phyloP scores from a whole-genome alignment of 2,113 vertebrate genomes.

The Fukomys damarensis region DNA sequence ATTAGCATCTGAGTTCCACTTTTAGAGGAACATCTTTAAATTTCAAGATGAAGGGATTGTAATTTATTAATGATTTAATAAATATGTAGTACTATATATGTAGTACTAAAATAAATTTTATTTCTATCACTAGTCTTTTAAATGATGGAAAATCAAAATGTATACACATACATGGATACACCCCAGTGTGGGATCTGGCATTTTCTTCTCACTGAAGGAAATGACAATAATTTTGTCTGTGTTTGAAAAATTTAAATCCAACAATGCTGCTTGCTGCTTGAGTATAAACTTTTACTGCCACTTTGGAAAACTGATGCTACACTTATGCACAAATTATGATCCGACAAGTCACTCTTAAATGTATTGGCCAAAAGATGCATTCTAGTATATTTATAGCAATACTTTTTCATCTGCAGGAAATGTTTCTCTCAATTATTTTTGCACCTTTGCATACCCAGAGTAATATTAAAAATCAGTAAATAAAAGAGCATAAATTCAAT shows the following conservation, averaged over 20 bases:
- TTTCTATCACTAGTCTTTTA: not conserved
- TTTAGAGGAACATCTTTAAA: not conserved
- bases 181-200: not conserved
- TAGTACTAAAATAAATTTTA: not conserved
- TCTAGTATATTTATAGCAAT: not conserved
- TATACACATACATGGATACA: not conserved
- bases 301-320: not conserved
- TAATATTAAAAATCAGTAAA: not conserved
- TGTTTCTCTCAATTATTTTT: not conserved
- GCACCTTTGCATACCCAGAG: not conserved
- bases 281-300: not conserved
- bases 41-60: not conserved
- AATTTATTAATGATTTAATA: not conserved
- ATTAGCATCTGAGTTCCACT: not conserved
- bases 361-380: not conserved
- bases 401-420: not conserved
- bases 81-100: too few relatives aligned
- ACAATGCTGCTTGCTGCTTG: not conserved
- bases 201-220: constrained; percentile 28
- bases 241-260: not conserved
- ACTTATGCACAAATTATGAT: not conserved
- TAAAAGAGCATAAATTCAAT: not conserved
- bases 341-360: not conserved
- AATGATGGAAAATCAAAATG: not conserved
- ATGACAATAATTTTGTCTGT: not conserved